Base-by-base conservation (phyloP, 1,140 invertebrate genomes). In the Mylabris phalerata region DNA sequence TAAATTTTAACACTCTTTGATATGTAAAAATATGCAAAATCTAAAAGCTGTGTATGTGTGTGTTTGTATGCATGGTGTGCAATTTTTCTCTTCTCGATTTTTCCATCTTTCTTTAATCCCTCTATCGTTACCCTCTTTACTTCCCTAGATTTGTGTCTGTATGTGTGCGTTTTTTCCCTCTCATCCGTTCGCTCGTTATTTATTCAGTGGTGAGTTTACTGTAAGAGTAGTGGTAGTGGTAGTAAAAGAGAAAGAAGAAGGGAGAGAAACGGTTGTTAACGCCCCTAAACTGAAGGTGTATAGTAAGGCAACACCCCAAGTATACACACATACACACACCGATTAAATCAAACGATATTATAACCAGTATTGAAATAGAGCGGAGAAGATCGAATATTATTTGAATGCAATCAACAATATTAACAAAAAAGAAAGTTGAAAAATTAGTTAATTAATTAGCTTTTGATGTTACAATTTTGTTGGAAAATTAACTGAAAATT, bases 21-120 rank as follows among this genome's bases (percentile, higher is more conserved):
- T 50, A 70, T 70, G 68, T 55, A 67, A 68, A 70, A 70, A 69
- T 69, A 70, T 69, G 68, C 62, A 70, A 32, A 64, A 70, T 70
- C 54, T 63, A 59, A 62, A 65, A 64, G 62, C 60, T 65, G 57
- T 61, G 52, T 50, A 44, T 56, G 19, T 19, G 19, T 19, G 19
- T 19, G 19, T 19, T 19, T 19, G 19, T 19, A 19, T 32, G 32
- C 32, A 32, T 7, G 60, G 54, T 50, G 59, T 61, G 60, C 54
- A 62, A 60, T 63, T 67, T 67, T 67, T 67, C 60, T 59, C 61
- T 48, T 43, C 48, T 54, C 32, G 44, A 50, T 55, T 55, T 44
- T 19, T 19, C 19, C 19, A 19, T 19, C 19, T 19, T 19, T 19
- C 19, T 19, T 19, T 19, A 19, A 19, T 19, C 19, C 19, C 19